These are phyloP conservation scores for Pimpla rufipes DNA, from an alignment of 2,888 invertebrate species.

Conservation along the genomic window DNA sequence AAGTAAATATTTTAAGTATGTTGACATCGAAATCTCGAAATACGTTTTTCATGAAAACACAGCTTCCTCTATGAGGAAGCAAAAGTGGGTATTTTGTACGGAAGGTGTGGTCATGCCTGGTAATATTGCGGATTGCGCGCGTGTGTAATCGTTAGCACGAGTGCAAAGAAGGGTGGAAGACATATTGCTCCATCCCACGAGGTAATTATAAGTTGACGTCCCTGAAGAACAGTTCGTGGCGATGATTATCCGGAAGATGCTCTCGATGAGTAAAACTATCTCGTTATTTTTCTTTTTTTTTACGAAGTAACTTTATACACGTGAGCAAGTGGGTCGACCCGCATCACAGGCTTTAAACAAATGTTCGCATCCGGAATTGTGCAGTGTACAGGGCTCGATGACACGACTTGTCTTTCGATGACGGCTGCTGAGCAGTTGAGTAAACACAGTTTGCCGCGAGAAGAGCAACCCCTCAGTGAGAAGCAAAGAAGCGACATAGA, in stretches of 20 bases:
- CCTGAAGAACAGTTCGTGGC: constrained; percentile 37
- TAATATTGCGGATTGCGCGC: not conserved
- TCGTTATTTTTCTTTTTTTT: constrained; percentile 43
- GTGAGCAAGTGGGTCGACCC: constrained; percentile 62
- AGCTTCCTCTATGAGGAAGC: no score
- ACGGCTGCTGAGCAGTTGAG: constrained; percentile 64
- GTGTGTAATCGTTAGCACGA: constrained; percentile 21
- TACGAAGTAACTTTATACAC: constrained; percentile 43
- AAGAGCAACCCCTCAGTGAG: constrained; percentile 19
- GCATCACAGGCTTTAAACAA: constrained; percentile 48
- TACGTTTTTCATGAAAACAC: not conserved
- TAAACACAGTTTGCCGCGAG: constrained; percentile 46
- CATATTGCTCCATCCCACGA: constrained; percentile 34
- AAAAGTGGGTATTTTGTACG: not conserved
- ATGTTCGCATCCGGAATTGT: constrained; percentile 42
- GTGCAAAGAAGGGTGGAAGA: constrained; percentile 16
- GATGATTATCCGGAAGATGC: constrained; percentile 38
- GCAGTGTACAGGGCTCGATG: constrained; percentile 38
- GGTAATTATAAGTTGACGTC: constrained; percentile 62
- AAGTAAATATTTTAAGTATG: no score
- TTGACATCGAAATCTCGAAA: no score
- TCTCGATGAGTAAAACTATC: constrained; percentile 3
- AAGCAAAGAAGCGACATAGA: constrained; percentile 26
- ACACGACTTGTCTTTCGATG: constrained; percentile 58
- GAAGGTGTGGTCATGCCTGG: not conserved